A percentile compares a stretch with the other conserved stretches of the same genome.
Conservation (phyloP, 2,113 vertebrate genomes). For the Hirundichthys speculiger region DNA sequence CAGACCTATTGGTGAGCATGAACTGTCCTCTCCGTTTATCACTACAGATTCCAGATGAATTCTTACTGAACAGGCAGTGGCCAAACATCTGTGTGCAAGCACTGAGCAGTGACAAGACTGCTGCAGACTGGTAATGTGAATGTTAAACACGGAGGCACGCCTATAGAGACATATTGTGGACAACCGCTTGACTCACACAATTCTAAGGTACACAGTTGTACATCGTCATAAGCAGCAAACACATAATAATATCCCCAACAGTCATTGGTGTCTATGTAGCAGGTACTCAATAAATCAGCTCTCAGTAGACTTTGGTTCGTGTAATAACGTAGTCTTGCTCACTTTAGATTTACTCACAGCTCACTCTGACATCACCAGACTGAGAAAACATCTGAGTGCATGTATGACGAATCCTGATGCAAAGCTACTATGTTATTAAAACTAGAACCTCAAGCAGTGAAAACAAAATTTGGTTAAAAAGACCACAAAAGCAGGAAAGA, state of each 20-base stretch:
- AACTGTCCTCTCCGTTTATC: conserved; percentile 77
- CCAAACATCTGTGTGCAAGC: conserved; percentile 82
- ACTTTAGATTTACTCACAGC: conserved; percentile 15
- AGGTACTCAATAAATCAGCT: conserved; percentile 23
- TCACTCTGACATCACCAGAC: conserved; percentile 6
- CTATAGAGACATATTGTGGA: conserved; percentile 6
- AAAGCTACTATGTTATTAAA: conserved; percentile 22
- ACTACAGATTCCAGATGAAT: conserved; percentile 78
- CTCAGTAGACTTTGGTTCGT: conserved; percentile 2
- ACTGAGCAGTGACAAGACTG: conserved; percentile 76
- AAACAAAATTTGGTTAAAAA: conserved; percentile 41
- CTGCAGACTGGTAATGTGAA: conserved; percentile 75
- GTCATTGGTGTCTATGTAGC: conserved; percentile 4
- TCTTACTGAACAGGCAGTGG: conserved; percentile 69
- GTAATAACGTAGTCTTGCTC: neutral
- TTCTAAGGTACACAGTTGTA: neutral
- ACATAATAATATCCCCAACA: neutral
- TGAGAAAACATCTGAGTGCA: conserved; percentile 13
- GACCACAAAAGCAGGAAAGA: conserved; percentile 46
- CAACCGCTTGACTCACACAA: conserved; percentile 15
- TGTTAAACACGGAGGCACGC: conserved; percentile 49
- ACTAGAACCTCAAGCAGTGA: conserved; percentile 27
- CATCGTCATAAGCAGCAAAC: neutral
- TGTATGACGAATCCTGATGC: conserved; percentile 11
- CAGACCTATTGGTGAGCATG: conserved; percentile 77